phyloP scores from a whole-genome alignment of 1,140 invertebrate genomes.

The Ceratina calcarata region DNA sequence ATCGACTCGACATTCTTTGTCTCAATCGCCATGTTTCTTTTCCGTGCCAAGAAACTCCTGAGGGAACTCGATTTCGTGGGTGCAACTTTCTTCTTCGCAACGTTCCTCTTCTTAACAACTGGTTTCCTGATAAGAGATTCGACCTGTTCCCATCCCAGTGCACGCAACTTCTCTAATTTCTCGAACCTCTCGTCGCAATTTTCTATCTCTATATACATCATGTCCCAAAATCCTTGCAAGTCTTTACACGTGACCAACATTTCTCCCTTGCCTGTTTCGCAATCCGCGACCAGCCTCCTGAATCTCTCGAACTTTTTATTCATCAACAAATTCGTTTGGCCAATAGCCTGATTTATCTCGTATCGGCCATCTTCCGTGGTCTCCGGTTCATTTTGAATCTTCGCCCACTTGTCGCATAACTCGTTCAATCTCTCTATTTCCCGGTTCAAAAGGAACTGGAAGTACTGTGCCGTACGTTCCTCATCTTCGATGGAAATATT shows the following conservation, averaged over 20 bases:
- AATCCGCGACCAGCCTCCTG: slow-evolving; percentile 83
- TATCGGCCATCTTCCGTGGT: slow-evolving; percentile 80
- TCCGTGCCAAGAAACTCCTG: slow-evolving; percentile 65
- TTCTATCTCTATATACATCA: slow-evolving; percentile 85
- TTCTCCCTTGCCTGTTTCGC: slow-evolving; percentile 82
- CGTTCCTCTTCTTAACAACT: slow-evolving; percentile 62
- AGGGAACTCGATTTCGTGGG: slow-evolving; percentile 60
- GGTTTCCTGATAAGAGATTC: slow-evolving; percentile 66
- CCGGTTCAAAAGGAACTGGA: slow-evolving; percentile 78
- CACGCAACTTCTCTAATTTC: slow-evolving; percentile 78
- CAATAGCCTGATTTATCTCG: slow-evolving; percentile 85
- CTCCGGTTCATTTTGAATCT: slow-evolving; percentile 55
- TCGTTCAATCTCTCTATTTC: slow-evolving; percentile 79
- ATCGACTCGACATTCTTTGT: neutral
- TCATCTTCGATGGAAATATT: slow-evolving; percentile 77
- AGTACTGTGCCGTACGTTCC: slow-evolving; percentile 80
- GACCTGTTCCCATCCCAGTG: slow-evolving; percentile 80
- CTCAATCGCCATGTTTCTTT: slow-evolving; percentile 45
- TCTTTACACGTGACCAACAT: slow-evolving; percentile 84
- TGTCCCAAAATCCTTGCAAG: slow-evolving; percentile 90
- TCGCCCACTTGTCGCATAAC: slow-evolving; percentile 79
- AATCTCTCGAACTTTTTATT: slow-evolving; percentile 87
- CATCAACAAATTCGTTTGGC: slow-evolving; percentile 85
- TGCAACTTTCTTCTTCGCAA: slow-evolving; percentile 51
- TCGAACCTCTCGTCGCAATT: slow-evolving; percentile 82